These are phyloP conservation scores for Rousettus madagascariensis DNA, from an alignment of 2,797 vertebrate species.

Conservation along the genomic window DNA sequence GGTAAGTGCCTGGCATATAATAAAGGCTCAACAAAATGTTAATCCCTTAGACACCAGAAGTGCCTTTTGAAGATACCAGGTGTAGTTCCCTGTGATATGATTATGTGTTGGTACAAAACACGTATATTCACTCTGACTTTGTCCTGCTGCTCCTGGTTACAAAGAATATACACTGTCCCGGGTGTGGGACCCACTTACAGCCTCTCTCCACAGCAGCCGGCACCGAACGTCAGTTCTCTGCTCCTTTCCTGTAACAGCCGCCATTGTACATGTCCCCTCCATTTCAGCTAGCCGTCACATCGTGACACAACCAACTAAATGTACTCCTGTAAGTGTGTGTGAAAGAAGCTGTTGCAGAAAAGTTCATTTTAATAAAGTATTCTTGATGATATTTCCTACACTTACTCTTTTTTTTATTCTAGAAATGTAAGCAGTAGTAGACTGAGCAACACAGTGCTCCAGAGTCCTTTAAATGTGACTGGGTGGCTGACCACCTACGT, in stretches of 20 bases:
- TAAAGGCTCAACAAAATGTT: not conserved
- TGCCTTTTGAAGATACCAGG: not conserved
- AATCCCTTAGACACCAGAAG: not conserved
- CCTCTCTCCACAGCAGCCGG: not conserved
- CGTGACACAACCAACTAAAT: not conserved
- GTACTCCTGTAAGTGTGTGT: too few species aligned
- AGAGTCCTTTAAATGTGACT: not conserved
- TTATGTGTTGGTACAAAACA: not conserved
- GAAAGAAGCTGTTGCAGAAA: not conserved
- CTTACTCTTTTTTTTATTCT: not conserved
- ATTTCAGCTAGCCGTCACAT: not conserved
- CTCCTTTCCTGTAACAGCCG: not conserved
- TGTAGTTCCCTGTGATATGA: not conserved
- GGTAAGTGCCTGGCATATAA: not conserved
- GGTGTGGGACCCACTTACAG: accelerated
- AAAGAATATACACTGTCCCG: not conserved
- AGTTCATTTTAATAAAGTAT: not conserved
- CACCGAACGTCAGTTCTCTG: accelerated
- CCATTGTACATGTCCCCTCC: not conserved
- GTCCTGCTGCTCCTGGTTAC: not conserved
- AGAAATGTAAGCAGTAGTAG: not conserved
- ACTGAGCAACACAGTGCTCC: not conserved
- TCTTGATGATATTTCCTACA: not conserved
- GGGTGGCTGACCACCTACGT: too few species aligned
- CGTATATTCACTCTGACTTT: not conserved